Percentiles rank a stretch among this genome's conserved stretches.
Evolutionary conservation across 2,113 vertebrate species (phyloP).

Genomic region (Chinchilla lanigera): DNA sequence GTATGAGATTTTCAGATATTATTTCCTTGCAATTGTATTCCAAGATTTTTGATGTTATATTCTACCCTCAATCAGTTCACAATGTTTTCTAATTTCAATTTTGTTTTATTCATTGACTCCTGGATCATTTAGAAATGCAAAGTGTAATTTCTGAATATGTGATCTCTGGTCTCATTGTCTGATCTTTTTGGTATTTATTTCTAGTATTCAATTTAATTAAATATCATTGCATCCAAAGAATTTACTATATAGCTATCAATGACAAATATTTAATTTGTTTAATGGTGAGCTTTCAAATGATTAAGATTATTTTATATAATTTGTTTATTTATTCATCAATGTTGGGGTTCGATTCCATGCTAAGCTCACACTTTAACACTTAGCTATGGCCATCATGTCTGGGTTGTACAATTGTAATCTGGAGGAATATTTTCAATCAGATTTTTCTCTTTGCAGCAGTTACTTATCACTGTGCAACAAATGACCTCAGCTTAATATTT

Average conservation of each 20-base stretch:
- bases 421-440: neutral
- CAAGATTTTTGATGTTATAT: neutral
- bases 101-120: neutral
- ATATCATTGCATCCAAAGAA: neutral
- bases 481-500: neutral
- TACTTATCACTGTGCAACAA: neutral
- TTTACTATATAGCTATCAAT: neutral
- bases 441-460: neutral
- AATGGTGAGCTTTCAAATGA: neutral
- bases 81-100: conserved; percentile 8
- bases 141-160: neutral
- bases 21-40: neutral
- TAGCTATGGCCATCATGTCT: neutral
- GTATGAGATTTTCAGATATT: neutral
- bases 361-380: neutral
- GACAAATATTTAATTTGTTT: neutral
- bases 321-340: neutral
- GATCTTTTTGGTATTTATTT: neutral
- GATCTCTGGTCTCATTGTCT: neutral
- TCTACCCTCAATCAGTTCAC: neutral
- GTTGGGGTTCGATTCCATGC: neutral
- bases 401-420: neutral
- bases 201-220: neutral
- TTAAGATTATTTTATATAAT: neutral
- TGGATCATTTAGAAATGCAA: neutral